phyloP scores from a whole-genome alignment of 2,113 vertebrate genomes.

The Plestiodon gilberti region DNA sequence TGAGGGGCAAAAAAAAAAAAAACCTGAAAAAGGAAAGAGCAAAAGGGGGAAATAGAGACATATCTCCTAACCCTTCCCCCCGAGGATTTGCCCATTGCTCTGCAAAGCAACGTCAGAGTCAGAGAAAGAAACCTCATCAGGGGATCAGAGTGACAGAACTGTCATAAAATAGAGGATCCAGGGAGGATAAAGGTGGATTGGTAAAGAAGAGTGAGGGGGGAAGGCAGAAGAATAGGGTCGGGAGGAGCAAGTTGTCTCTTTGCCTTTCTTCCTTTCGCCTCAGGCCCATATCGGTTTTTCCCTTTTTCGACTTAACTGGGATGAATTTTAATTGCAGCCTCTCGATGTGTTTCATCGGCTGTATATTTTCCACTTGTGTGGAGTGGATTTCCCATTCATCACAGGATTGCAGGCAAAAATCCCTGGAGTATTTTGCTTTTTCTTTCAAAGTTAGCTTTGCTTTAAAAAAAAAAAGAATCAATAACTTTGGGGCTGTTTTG shows the following conservation, averaged over 20 bases:
- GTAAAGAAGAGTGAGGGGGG: slow-evolving; percentile 60
- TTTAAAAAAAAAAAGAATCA: slow-evolving; percentile 52
- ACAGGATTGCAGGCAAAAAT: slow-evolving; percentile 70
- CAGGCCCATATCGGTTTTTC: slow-evolving; percentile 72
- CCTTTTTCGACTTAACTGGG: slow-evolving; percentile 73
- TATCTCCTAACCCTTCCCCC: neutral
- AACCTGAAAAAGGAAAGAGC: neutral
- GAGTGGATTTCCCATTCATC: slow-evolving; percentile 77
- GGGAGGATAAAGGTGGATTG: slow-evolving; percentile 68
- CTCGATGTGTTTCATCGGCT: slow-evolving; percentile 61
- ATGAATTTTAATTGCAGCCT: slow-evolving; percentile 75
- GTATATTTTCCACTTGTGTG: slow-evolving; percentile 67
- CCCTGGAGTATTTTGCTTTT: slow-evolving; percentile 68
- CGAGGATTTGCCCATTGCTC: slow-evolving; percentile 38
- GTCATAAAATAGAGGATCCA: slow-evolving; percentile 67
- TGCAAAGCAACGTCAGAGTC: slow-evolving; percentile 34
- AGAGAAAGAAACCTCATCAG: slow-evolving; percentile 61
- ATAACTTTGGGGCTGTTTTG: slow-evolving; percentile 62
- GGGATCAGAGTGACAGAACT: slow-evolving; percentile 66
- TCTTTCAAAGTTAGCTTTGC: slow-evolving; percentile 72
- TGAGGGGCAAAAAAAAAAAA: neutral
- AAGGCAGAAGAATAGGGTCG: slow-evolving; percentile 69
- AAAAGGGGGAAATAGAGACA: neutral
- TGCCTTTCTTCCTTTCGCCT: slow-evolving; percentile 74
- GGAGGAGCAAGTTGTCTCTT: slow-evolving; percentile 71